Base-by-base conservation (phyloP, 1,140 invertebrate genomes). In the Parapsyche elsis region DNA sequence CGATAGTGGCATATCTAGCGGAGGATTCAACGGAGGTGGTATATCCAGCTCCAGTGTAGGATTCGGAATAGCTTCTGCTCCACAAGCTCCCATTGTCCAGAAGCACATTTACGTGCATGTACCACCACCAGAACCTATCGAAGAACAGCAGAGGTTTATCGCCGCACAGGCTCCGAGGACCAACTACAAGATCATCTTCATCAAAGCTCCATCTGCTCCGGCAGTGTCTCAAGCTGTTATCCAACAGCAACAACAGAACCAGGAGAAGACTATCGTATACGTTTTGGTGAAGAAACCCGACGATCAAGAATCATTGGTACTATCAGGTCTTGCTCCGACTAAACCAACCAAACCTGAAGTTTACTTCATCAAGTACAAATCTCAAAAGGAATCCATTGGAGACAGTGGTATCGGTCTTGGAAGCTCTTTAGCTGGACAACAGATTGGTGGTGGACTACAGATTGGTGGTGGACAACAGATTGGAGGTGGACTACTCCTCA, bases 211-310 rank as follows among this genome's bases (percentile, higher is more conserved):
- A 77, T 92, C 94, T 70, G 91, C 93, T 64, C 93, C 94, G 30
- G 92, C 94, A 75, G 93, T 94, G 53, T 92, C 92, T 75, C 93
- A 93, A 4, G 94, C 94, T 64, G 90, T 93, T 70, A 93, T 95
- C 76, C 88, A 94, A 45, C 92, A 94, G 83, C 91, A 92, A 77
- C 91, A 92, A 76, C 94, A 95, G 86, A 94, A 94, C 86, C 94
- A 95, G 88, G 94, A 95, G 87, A 96, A 96, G 90, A 96, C 95
- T n/a, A 90, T 96, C 78, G 95, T 96, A 84, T 96, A 96, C 88
- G 95, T 96, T 26, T 88, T 96, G 86, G 94, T 95, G 79, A 95
- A 95, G 92, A 94, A 93, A 87, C 94, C 94, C 82, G 93, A 95
- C 86, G 94, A 95, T 71, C 92, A 92, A 76, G 93, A 93, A 82